Conservation (phyloP, 2,888 invertebrate species). For the Pseudococcus longispinus region DNA sequence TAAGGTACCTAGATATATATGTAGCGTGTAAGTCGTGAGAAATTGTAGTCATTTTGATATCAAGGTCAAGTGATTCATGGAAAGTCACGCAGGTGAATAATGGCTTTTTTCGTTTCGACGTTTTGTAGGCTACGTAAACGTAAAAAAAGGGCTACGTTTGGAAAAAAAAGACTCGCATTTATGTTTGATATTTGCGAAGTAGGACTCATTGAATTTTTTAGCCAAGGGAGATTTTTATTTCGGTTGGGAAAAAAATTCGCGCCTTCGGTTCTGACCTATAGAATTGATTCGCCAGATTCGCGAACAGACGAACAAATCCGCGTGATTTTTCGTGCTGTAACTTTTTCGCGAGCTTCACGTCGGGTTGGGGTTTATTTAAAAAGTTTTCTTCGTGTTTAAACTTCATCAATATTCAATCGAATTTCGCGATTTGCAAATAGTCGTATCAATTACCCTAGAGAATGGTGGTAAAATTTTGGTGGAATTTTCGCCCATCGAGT, state of each 20-base stretch:
- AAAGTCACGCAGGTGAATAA: slow-evolving; percentile 12
- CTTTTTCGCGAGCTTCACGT: neutral
- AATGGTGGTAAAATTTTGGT: neutral
- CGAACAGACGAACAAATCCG: slow-evolving; percentile 5
- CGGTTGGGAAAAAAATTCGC: neutral
- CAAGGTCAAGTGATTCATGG: neutral
- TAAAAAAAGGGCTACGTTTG: neutral
- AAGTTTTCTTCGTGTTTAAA: slow-evolving; percentile 28
- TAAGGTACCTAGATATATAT: neutral
- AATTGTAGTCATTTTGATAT: neutral
- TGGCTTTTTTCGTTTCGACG: neutral
- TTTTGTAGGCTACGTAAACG: neutral
- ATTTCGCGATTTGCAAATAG: slow-evolving; percentile 4
- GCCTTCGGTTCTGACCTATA: neutral
- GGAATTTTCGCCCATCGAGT: neutral
- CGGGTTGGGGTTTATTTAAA: slow-evolving; percentile 3
- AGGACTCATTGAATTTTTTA: neutral
- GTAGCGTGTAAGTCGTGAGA: neutral
- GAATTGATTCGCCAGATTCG: too few species aligned
- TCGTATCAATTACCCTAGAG: slow-evolving; percentile 28
- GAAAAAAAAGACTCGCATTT: neutral
- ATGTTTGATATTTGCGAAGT: neutral
- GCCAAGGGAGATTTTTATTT: neutral
- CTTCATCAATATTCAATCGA: slow-evolving; percentile 34
- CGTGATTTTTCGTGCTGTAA: neutral